Base-by-base conservation (phyloP, 2,113 vertebrate genomes). In the Axis porcinus region DNA sequence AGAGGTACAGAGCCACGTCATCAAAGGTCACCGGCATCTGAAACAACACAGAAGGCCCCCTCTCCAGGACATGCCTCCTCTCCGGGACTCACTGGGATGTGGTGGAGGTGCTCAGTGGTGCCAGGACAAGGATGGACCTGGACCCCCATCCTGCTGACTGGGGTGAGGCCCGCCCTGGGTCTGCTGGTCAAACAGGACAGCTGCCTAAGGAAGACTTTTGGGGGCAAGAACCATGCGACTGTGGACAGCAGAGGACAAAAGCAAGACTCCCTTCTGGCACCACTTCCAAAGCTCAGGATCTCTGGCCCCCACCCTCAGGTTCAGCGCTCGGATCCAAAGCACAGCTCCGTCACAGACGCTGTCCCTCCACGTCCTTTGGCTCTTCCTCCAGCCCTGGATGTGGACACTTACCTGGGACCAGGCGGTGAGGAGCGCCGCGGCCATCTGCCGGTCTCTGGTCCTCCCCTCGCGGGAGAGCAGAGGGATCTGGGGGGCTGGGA, bases 11-110 rank as follows among this genome's bases (percentile, higher is more conserved):
- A 27, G 98, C 98, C 54, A 98, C 82, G 2, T 98, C 98, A 94
- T 98, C 98, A 74, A 98, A 98, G 55, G 97, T 98, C 88, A 98
- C 98, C 0, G 97, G 97, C 98, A 98, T 98, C 98, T 98, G 91
- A 55, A 96, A 96, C 19, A 90, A 78, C 40, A 93, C 0, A 19
- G 76, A 62, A 89, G 1, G 10, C 14, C 43, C 27, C 36, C 45
- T 40, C 83, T 79, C 25, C 78, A 93, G 45, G 86, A 43, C 43
- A 55, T 23, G 8, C 8, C 40, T 21, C 30, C 28, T 43, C 84
- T 82, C 23, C 64, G 86, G 52, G 86, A 50, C 40, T 30, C 2
- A n/a, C 57, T 4, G 27, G 54, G 58, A 70, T n/a, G 64, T 6
- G 6, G 12, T 11, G 16, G 40, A 62, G 47, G 52, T 28, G 30